Percentiles rank a stretch among this genome's conserved stretches.
These are phyloP conservation scores for Sebastes nivosus DNA, from an alignment of 2,797 vertebrate genomes.

Conservation along the genomic window DNA sequence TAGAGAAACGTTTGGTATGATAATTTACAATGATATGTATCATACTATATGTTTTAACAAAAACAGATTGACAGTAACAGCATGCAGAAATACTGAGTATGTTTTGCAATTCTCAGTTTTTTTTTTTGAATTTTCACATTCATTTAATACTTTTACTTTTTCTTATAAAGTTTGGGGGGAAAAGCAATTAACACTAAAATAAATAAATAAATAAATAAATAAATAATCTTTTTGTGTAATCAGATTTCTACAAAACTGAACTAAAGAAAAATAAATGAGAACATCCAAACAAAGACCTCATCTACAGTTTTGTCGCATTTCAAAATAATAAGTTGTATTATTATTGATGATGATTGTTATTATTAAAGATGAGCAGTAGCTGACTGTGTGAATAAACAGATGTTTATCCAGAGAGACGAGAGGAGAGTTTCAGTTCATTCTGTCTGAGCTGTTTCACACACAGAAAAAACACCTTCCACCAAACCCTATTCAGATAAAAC, in stretches of 20 bases:
- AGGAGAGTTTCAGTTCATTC: not conserved
- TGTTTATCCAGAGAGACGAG: not conserved
- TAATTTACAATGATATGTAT: not conserved
- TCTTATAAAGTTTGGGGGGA: not conserved
- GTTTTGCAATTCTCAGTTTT: not conserved
- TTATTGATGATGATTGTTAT: not conserved
- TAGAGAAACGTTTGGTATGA: not conserved
- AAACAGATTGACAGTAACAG: not conserved
- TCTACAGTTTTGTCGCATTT: not conserved
- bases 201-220: not conserved
- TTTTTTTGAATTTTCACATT: not conserved
- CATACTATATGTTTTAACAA: not conserved
- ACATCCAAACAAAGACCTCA: not conserved
- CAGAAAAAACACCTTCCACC: not conserved
- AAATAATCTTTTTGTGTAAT: not conserved
- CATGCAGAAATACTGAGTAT: not conserved
- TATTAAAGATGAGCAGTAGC: not conserved
- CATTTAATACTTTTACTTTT: not conserved
- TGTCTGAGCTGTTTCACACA: not conserved
- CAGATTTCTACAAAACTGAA: not conserved
- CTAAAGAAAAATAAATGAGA: not conserved
- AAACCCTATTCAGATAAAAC: not conserved
- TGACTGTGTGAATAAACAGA: not conserved
- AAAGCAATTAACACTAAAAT: not conserved
- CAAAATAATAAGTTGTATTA: not conserved